These are phyloP conservation scores for Epinotia bilunana DNA, from an alignment of 2,888 invertebrate species.

Conservation along the genomic window DNA sequence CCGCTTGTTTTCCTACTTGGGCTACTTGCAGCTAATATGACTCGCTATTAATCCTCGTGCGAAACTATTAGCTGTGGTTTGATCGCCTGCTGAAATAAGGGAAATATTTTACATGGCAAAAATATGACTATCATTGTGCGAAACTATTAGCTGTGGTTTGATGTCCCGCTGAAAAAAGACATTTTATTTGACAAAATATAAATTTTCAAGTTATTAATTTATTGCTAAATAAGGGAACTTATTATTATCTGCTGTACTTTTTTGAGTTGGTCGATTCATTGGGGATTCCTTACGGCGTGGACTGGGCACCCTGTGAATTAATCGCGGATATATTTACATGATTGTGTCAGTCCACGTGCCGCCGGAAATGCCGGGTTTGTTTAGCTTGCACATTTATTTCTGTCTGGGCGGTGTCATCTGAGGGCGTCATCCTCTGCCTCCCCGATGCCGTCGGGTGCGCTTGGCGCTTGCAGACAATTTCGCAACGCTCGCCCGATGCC, in stretches of 20 bases:
- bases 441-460: constrained; percentile 55
- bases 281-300: neutral
- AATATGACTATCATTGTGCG: too few species aligned
- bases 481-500: constrained; percentile 62
- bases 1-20: neutral
- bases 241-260: neutral
- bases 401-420: constrained; percentile 76
- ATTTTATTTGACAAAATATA: too few species aligned
- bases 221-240: too few species aligned
- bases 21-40: neutral
- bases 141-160: too few species aligned
- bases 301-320: constrained; percentile 48
- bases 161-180: too few species aligned
- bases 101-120: too few species aligned
- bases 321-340: constrained; percentile 55
- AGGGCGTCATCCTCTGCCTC: constrained; percentile 75
- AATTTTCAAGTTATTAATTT: too few species aligned
- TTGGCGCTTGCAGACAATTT: constrained; percentile 74
- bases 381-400: constrained; percentile 82
- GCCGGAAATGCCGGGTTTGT: constrained; percentile 81
- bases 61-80: neutral
- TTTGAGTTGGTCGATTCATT: neutral
- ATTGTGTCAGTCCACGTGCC: constrained; percentile 74
- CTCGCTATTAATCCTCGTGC: neutral
- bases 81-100: too few species aligned